Base-by-base conservation (phyloP, 2,888 invertebrate species). In the Mechanitis mazaeus region DNA sequence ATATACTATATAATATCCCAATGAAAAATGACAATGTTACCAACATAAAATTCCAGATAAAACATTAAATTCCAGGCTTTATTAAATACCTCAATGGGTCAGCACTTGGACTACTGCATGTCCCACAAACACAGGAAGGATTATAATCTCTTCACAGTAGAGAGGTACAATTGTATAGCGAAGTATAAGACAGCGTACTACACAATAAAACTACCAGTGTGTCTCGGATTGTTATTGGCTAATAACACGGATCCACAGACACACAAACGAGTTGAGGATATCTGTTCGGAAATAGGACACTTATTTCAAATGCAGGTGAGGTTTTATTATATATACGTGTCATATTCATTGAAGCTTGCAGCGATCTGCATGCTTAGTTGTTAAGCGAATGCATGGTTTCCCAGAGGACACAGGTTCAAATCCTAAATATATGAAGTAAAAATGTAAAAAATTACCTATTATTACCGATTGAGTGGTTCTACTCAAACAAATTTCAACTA, bases 131-230 rank as follows among this genome's bases (percentile, higher is more conserved):
- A 72, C 58, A 79, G 72, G 54, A 75, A 75, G 54, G 81, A 85
- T 68, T 84, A 81, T 68, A 78, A 76, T 68, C 83, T 92, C 35
- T 95, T 94, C 82, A 96, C 95, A 1, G 93, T 95, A 93, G 94
- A 95, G 33, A 92, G 93, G 64, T 98, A 97, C 81, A 93, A 93
- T 71, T 91, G 94, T 4, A 96, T 98, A 72, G 95, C 95, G 28
- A 94, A 95, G 69, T 96, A 96, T 82, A 98, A 98, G 88, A 96
- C 97, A 5, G 93, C 95, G 0, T 96, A 94, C 82, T 98, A 98
- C 80, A 93, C 97, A 0, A 97, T 97, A 81, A 94, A 95, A 73
- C 89, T 98, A 69, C 98, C 99, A 0, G 93, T 98, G 9, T 93
- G 94, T 3, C 77, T 95, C 45, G 97, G 96, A 0, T 93, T 98